A percentile compares a stretch with the other conserved stretches of the same genome.
Evolutionary conservation across 2,888 invertebrate species (phyloP).

Genomic region (Scaptomyza reducta): DNA sequence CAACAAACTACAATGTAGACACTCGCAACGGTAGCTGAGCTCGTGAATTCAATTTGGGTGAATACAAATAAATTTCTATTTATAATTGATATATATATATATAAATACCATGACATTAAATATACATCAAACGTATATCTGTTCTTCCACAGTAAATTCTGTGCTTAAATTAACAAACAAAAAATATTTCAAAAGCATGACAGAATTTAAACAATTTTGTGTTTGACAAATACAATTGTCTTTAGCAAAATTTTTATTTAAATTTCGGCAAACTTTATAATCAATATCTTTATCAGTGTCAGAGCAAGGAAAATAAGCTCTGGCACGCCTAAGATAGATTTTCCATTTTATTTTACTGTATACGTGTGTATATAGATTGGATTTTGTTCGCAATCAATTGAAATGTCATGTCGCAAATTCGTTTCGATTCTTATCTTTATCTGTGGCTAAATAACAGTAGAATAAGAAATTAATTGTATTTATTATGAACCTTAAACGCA

Average conservation of each 20-base stretch:
- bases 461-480: conserved; percentile 37
- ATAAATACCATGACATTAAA: not conserved
- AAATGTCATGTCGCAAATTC: conserved; percentile 18
- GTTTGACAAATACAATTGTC: not conserved
- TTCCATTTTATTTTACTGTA: conserved; percentile 3
- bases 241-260: not conserved
- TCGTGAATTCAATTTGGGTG: not conserved
- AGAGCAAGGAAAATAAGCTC: not conserved
- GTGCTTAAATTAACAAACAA: not conserved
- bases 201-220: not conserved
- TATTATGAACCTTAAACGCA: conserved; percentile 22
- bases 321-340: not conserved
- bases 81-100: not conserved
- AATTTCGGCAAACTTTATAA: not conserved
- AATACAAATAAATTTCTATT: conserved; percentile 1
- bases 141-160: not conserved
- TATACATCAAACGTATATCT: not conserved
- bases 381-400: conserved; percentile 12
- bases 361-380: conserved; percentile 1
- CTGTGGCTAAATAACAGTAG: conserved; percentile 14
- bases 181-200: not conserved
- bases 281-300: conserved; percentile 4
- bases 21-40: conserved; percentile 6
- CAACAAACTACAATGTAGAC: conserved; percentile 14
- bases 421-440: conserved; percentile 11